Base-by-base conservation (phyloP, 1,140 invertebrate species). In the Gryllus bimaculatus region DNA sequence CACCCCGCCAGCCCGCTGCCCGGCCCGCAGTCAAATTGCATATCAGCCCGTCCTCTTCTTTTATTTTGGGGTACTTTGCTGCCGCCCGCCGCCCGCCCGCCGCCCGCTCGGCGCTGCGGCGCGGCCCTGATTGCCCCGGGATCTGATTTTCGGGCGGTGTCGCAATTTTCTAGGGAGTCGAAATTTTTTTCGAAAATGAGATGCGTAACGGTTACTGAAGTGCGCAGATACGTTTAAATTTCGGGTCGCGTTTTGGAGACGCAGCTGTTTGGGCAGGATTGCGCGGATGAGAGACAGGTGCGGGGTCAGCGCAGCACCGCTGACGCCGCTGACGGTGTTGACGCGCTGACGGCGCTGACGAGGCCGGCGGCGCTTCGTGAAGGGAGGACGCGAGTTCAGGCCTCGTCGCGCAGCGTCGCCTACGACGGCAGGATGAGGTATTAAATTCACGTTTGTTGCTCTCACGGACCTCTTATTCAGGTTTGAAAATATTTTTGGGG, bases 171-270 rank as follows among this genome's bases (percentile, higher is more conserved):
- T 66, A 66, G 54, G 54, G 54, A 66, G 54, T 66, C 54, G 54
- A 66, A 66, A 66, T 66, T 66, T 66, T n/a, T 66, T 66, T 66
- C 54, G 54, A 66, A 66, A 66, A 66, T 66, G 54, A 66, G 54
- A 66, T 66, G 54, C 54, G 54, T 66, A 66, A 66, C 54, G 54
- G 54, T 66, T 66, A 66, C 54, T 66, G 54, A 66, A 66, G 54
- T 66, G 54, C 54, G 54, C 54, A 13, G 54, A n/a, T 66, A 66
- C 10, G 54, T 66, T 66, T 66, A 66, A 66, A 66, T 66, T 66
- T 66, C n/a, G n/a, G 54, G 54, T 66, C 18, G 18, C 54, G 54
- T 66, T 66, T 66, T 66, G 54, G 54, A 66, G 54, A 66, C 54
- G 54, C 54, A 66, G 54, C 10, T 66, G 54, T 66, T n/a, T 66